Evolutionary conservation across 2,888 invertebrate species (phyloP), one percentile per base, ranked within the genome.

Genomic region (Lypha dubia): DNA sequence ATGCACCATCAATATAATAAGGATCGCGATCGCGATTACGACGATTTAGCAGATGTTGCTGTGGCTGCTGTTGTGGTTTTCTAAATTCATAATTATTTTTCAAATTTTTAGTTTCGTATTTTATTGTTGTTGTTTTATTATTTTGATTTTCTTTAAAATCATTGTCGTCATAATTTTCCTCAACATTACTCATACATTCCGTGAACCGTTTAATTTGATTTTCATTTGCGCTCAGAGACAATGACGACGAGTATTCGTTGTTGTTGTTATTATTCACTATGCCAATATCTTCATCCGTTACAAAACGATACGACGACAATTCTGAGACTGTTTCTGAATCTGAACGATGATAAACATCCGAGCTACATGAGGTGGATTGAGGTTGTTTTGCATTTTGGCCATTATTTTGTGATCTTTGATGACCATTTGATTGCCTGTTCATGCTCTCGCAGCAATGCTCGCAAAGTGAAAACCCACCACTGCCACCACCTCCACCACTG

Each of bases 301-400:
- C 90, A 89, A 91, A 90, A 87, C 90, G 89, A 88, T 89, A 89
- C 89, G 91, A 90, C 89, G 90, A 91, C 88, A 90, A 88, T 88
- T 90, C 90, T 86, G 90, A 91, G 88, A 90, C 90, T 91, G 91
- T 91, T 89, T 90, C 88, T 84, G 86, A 86, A 75, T 87, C 86
- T 86, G 87, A 87, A 71, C 89, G 85, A 87, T 88, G 88, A 87
- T 88, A 88, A 86, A 86, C 87, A 79, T 87, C 89, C 76, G 87
- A 88, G 89, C 68, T 53, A 58, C 68, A 49, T 73, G 79, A 80
- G 83, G 83, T 83, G 83, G 70, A 77, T 56, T 83, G 58, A 1
- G 56, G 11, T 11, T 49, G 32, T 28, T 68, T 60, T 28, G 20
- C 8, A 49, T 73, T 58, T 38, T 58, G 74, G 70, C 71, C 83